Conservation (phyloP, 2,888 invertebrate genomes). For the Acleris laterana region DNA sequence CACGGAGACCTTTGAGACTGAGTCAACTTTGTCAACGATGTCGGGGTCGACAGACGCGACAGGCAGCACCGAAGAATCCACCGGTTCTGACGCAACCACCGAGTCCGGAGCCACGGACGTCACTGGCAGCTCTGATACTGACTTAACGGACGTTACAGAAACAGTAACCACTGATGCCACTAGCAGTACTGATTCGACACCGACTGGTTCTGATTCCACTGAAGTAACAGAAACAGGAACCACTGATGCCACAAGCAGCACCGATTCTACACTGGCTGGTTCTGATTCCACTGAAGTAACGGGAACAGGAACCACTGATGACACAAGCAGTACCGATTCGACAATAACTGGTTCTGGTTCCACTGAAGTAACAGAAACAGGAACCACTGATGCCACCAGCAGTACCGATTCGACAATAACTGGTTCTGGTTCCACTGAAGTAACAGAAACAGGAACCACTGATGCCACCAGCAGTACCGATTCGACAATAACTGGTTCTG, state of each 20-base stretch:
- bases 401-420: neutral
- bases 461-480: neutral
- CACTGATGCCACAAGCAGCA: constrained; percentile 11
- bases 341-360: neutral
- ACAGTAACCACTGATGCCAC: neutral
- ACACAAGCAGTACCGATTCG: neutral
- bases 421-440: neutral
- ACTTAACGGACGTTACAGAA: neutral
- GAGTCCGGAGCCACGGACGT: constrained; percentile 9
- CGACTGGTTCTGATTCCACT: constrained; percentile 6
- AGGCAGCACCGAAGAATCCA: constrained; percentile 9
- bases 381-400: constrained; percentile 3
- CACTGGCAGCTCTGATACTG: neutral
- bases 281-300: constrained; percentile 10
- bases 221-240: constrained; percentile 9
- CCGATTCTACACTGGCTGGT: neutral
- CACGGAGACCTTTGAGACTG: constrained; percentile 21
- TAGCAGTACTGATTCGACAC: neutral
- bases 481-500: neutral
- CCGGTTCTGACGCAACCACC: constrained; percentile 3
- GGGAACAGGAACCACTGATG: neutral
- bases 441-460: constrained; percentile 7
- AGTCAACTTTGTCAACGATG: constrained; percentile 12
- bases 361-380: constrained; percentile 14
- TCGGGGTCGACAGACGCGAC: constrained; percentile 8